Conservation (phyloP, 2,113 vertebrate genomes). For the Mungos mungo region DNA sequence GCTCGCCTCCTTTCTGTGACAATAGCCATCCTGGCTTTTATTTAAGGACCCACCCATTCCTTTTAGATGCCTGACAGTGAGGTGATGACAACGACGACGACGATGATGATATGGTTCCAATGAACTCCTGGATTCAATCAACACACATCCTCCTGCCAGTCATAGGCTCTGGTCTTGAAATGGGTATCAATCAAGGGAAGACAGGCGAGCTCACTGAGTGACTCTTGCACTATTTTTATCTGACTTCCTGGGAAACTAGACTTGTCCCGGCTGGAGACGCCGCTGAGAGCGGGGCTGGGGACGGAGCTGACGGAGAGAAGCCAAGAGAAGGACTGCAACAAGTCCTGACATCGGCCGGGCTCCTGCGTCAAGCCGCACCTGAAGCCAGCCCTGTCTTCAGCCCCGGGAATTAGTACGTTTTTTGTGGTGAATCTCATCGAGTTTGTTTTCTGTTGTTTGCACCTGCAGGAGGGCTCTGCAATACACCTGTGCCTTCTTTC, state of each 20-base stretch:
- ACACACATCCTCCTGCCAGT: not conserved
- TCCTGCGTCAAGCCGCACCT: not conserved
- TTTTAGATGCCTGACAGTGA: not conserved
- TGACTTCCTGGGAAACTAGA: not conserved
- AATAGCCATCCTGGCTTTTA: not conserved
- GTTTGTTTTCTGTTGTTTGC: not conserved
- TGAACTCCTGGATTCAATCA: not conserved
- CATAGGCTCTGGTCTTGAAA: accelerated
- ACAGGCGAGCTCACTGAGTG: not conserved
- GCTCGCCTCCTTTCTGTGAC: not conserved
- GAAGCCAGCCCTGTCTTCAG: not conserved
- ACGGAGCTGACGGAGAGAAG: not conserved
- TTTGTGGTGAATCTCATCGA: not conserved
- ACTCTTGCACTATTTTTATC: not conserved
- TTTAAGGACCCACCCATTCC: not conserved
- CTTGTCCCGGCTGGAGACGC: not conserved
- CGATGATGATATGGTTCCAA: accelerated
- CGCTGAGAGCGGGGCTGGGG: not conserved
- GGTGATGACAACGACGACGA: no score
- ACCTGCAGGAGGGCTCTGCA: not conserved
- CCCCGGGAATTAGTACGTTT: not conserved
- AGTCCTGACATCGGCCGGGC: not conserved
- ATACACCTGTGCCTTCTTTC: not conserved
- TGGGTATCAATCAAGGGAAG: not conserved
- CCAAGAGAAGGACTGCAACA: not conserved